Percentiles rank a stretch among this genome's conserved stretches.
phyloP scores from a whole-genome alignment of 1,140 invertebrate genomes.

The Bombus picipes region DNA sequence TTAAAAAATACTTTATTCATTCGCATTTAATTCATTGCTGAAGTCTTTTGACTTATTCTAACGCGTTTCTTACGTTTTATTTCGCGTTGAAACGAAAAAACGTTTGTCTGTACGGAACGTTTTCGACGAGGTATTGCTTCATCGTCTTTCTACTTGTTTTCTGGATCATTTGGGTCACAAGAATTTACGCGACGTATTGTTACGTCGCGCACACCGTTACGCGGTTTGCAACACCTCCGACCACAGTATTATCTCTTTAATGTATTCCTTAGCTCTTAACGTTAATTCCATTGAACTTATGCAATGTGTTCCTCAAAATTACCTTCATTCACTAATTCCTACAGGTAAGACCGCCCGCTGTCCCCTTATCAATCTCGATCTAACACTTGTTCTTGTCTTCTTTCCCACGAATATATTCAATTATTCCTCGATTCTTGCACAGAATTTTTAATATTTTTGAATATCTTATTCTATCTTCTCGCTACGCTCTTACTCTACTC shows the following conservation, averaged over 20 bases:
- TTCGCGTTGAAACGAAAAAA: background rate
- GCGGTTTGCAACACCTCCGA: slow-evolving; percentile 12
- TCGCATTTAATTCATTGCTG: background rate
- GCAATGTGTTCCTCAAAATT: slow-evolving; percentile 28
- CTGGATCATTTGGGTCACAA: slow-evolving; percentile 27
- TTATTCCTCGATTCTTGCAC: background rate
- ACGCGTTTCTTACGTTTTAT: background rate
- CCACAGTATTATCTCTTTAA: background rate
- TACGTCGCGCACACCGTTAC: slow-evolving; percentile 40
- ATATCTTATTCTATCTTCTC: background rate
- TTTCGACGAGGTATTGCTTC: background rate
- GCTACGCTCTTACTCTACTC: background rate
- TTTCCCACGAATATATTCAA: slow-evolving; percentile 6
- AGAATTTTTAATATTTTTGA: background rate
- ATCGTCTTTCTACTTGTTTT: slow-evolving; percentile 1
- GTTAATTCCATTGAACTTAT: slow-evolving; percentile 40
- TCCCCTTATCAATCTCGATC: slow-evolving; percentile 4
- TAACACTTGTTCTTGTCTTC: background rate
- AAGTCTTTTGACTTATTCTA: background rate
- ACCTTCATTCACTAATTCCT: slow-evolving; percentile 20
- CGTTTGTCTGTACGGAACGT: background rate
- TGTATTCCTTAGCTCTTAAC: slow-evolving; percentile 12
- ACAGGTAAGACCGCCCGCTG: background rate
- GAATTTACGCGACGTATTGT: slow-evolving; percentile 39
- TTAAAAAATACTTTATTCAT: background rate